Evolutionary conservation across 2,888 invertebrate species (phyloP), one percentile per base, ranked within the genome.

Genomic region (Cryptocheilus praepositus): DNA sequence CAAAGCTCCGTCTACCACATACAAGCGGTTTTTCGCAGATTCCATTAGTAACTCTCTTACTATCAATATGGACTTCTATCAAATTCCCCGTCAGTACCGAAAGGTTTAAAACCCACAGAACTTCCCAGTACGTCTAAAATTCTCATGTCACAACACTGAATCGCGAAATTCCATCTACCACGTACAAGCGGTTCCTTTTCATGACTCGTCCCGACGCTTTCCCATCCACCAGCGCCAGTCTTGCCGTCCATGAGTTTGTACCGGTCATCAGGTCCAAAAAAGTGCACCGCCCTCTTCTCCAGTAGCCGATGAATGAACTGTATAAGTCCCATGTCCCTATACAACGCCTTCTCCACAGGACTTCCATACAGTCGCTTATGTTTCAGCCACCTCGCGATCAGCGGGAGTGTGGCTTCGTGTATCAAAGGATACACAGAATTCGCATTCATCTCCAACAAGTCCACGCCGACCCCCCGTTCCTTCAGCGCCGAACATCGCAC

Each of bases 361-460:
- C 90, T 90, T 8, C 88, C 88, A 49, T 85, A 70, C 69, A 90
- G 89, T 67, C 87, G 89, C 86, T 94, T 94, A 81, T 93, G 92
- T 69, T 92, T 91, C 59, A 94, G 88, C 86, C 93, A 94, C 67
- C 91, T 90, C 5, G 92, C 90, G 84, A 92, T 92, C 2, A 94
- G 86, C 1, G 91, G 86, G 2, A 94, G 72, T 8, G 92, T 92
- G 58, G 92, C 90, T 82, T 94, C 94, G 76, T 94, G 94, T 70
- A 94, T 89, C 1, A 94, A 72, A 0, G 94, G 94, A 84, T 94
- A 94, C 0, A 91, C 92, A 0, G 93, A 93, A 71, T 87, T 87
- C 7, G 83, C 84, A 64, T 87, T 86, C 55, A 81, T 72, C 87
- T 87, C 86, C 15, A 88, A 78, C 2, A 73, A 69, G 11, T 86